Conservation (phyloP, 2,888 invertebrate species). For the Oscheius myriophilus region DNA sequence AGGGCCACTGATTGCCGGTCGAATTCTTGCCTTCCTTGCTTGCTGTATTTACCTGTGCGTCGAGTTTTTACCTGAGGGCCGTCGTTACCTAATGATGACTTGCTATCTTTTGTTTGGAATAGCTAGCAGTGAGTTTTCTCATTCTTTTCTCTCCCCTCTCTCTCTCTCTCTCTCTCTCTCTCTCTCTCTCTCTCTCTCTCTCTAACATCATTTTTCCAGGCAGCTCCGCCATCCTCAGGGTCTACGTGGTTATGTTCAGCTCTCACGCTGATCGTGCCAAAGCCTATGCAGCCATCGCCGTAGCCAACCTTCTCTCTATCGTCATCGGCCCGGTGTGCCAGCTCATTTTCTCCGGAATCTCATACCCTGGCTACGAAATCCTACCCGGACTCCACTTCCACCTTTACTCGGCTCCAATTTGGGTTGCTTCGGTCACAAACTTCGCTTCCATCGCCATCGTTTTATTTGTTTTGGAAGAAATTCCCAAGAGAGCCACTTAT, state of each 20-base stretch:
- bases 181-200: background rate
- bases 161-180: background rate
- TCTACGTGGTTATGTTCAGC: constrained; percentile 49
- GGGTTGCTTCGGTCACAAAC: constrained; percentile 48
- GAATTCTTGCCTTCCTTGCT: constrained; percentile 43
- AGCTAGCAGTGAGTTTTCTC: constrained; percentile 36
- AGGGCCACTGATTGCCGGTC: constrained; percentile 41
- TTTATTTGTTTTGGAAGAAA: constrained; percentile 32
- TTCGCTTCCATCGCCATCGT: constrained; percentile 47
- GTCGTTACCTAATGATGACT: constrained; percentile 43
- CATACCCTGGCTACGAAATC: constrained; percentile 43
- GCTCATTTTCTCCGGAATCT: constrained; percentile 39
- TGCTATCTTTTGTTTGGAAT: constrained; percentile 52
- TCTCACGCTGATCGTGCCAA: constrained; percentile 35
- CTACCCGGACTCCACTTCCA: constrained; percentile 43
- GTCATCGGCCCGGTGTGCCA: constrained; percentile 56
- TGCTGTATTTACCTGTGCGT: constrained; percentile 50
- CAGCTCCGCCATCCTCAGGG: constrained; percentile 41
- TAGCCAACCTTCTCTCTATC: constrained; percentile 46
- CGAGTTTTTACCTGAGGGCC: constrained; percentile 40
- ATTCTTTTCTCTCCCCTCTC: background rate
- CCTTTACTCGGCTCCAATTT: constrained; percentile 52
- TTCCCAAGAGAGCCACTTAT: constrained; percentile 33
- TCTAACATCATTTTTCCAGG: constrained; percentile 26
- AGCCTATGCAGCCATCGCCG: constrained; percentile 42